Evolutionary conservation across 2,888 invertebrate species (phyloP).

Genomic region (Caenorhabditis parvicauda): DNA sequence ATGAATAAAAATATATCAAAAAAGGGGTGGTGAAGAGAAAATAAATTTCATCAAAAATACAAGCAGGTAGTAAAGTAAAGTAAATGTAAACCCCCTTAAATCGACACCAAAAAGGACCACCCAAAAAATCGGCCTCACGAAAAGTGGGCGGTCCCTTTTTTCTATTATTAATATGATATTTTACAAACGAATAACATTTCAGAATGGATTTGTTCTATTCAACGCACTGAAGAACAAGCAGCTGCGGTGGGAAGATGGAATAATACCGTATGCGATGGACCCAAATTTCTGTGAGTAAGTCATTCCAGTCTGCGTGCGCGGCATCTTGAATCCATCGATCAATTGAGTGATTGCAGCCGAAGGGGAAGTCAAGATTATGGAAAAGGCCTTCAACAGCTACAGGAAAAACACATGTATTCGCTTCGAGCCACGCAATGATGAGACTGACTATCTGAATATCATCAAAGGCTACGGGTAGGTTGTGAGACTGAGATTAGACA

Average conservation of each 20-base stretch:
- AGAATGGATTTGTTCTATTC: conserved; percentile 48
- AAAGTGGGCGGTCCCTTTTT: too few relatives aligned
- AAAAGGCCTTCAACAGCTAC: conserved; percentile 55
- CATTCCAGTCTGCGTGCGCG: background rate
- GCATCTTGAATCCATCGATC: background rate
- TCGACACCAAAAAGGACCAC: too few relatives aligned
- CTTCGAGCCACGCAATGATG: conserved; percentile 59
- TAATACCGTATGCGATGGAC: conserved; percentile 59
- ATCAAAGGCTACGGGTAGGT: conserved; percentile 59
- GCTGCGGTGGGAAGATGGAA: conserved; percentile 54
- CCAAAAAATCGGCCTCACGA: too few relatives aligned
- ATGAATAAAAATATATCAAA: too few relatives aligned
- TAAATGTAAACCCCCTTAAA: background rate
- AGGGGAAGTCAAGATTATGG: conserved; percentile 50
- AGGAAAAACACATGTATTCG: conserved; percentile 63
- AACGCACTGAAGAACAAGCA: conserved; percentile 60
- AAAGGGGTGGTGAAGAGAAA: too few relatives aligned
- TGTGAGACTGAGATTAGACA: background rate
- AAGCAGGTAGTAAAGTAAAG: background rate
- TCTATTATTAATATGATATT: too few relatives aligned
- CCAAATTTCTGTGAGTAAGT: conserved; percentile 59
- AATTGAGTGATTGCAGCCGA: conserved; percentile 35
- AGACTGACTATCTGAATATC: conserved; percentile 62
- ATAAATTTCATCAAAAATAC: background rate
- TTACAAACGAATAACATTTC: conserved; percentile 6